Evolutionary conservation across 2,113 vertebrate species (phyloP).

Genomic region (Danio rerio): DNA sequence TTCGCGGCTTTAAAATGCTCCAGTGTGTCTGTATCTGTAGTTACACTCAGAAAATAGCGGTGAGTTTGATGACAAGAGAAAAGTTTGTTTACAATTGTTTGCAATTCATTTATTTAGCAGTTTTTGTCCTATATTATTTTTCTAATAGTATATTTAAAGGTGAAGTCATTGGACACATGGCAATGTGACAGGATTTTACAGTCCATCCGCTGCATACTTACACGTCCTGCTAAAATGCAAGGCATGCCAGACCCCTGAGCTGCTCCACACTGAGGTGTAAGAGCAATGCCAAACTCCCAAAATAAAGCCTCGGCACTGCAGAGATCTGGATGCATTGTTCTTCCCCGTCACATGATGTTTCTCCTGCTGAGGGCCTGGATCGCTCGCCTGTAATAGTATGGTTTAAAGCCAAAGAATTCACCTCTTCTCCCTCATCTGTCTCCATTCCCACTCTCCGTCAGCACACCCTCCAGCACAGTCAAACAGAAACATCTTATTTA

Average conservation of each 20-base stretch:
- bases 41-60: too few species aligned
- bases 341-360: constrained; percentile 56
- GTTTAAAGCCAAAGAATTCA: constrained; percentile 57
- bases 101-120: too few species aligned
- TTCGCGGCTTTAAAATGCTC: too few species aligned
- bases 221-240: constrained; percentile 1
- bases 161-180: background rate
- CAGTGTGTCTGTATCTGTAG: too few species aligned
- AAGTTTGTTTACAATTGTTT: too few species aligned
- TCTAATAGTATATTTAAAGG: background rate
- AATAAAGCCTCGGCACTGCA: background rate
- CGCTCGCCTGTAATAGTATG: constrained; percentile 41
- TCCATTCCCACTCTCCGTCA: constrained; percentile 18
- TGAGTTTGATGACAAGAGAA: too few species aligned
- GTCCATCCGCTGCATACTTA: constrained; percentile 14
- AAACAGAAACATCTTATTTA: constrained; percentile 26
- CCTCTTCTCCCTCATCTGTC: constrained; percentile 28
- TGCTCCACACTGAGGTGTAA: constrained; percentile 14
- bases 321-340: constrained; percentile 10
- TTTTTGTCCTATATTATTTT: too few species aligned
- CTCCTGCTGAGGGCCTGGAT: constrained; percentile 37
- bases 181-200: background rate
- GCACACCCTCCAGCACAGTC: constrained; percentile 37
- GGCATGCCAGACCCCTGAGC: constrained; percentile 1
- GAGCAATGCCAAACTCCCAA: constrained; percentile 8